phyloP scores from a whole-genome alignment of 2,113 vertebrate species.

The Balaeniceps rex region DNA sequence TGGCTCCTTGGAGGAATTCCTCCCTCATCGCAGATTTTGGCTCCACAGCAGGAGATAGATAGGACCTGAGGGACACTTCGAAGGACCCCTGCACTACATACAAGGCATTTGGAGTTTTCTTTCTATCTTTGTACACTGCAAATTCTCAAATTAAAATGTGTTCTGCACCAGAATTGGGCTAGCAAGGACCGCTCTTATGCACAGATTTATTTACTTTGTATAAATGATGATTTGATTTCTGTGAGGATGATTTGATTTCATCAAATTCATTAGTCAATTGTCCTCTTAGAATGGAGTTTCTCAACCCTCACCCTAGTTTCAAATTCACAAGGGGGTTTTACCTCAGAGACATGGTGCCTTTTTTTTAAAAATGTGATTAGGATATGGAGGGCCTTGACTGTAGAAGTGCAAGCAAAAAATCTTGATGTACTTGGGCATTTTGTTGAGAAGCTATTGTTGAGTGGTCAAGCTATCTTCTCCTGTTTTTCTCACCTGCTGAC shows the following conservation, averaged over 20 bases:
- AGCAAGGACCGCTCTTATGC: not conserved
- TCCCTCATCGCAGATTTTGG: not conserved
- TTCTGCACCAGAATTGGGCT: not conserved
- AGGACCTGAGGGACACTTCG: not conserved
- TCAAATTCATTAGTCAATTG: not conserved
- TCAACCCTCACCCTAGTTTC: not conserved
- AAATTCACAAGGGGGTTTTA: not conserved
- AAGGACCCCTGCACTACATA: not conserved
- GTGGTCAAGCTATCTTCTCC: not conserved
- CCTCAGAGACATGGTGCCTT: not conserved
- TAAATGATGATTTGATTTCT: not conserved
- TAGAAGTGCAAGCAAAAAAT: not conserved
- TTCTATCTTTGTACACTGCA: not conserved
- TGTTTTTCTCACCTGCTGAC: not conserved
- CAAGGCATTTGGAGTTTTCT: not conserved
- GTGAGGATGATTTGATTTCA: not conserved
- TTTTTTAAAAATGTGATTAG: not conserved
- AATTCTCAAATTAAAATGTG: not conserved
- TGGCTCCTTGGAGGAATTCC: not conserved
- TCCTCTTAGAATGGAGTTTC: not conserved
- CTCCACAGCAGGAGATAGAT: not conserved
- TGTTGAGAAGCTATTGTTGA: not conserved
- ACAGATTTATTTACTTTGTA: not conserved
- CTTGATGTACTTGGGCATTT: not conserved
- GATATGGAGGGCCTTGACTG: not conserved